Base-by-base conservation (phyloP, 2,113 vertebrate genomes). In the Leuciscus idus region DNA sequence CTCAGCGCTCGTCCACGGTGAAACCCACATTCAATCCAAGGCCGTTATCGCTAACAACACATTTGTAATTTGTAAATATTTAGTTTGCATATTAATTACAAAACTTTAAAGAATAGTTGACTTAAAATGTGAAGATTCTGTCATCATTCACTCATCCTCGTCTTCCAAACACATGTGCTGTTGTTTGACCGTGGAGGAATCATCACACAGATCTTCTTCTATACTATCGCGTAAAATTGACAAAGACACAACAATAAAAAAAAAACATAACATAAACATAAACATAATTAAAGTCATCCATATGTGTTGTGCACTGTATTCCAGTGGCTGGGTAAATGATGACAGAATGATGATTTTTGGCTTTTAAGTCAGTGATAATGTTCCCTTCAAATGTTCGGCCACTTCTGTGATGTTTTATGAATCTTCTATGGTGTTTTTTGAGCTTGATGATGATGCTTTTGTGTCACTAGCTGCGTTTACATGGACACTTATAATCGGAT, bases 1-100 rank as follows among this genome's bases (percentile, higher is more conserved):
- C 91, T 87, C 93, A 12, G 9, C 8, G 21, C 30, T 39, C 19
- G 33, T 19, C 17, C 52, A 43, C 43, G 8, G 15, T 36, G 3
- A 68, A 33, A 7, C 6, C 64, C 2, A 15, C 1, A 1, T 68
- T 68, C 30, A 68, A 21, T 4, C 30, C 30, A 36, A 36, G 17
- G 8, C 36, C 19, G 21, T 36, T 36, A 70, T 21, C 4, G 0
- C 21, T 33, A 70, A 70, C 30, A 70, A 19, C 17, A 21, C 4
- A 33, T 33, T 33, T 33, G 6, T 12, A 61, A 1, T 68, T 9
- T 7, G 30, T 33, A 21, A 7, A 19, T 57, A 21, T 57, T 57
- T 57, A 8, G 15, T 68, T 9, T 19, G 64, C 30, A 7, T 36
- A 68, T 36, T 39, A 39, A 70, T 70, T 70, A 19, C 7, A 70